Evolutionary conservation across 1,140 invertebrate genomes (phyloP), one percentile per base, ranked within the genome.

Genomic region (Lepidostoma basale): DNA sequence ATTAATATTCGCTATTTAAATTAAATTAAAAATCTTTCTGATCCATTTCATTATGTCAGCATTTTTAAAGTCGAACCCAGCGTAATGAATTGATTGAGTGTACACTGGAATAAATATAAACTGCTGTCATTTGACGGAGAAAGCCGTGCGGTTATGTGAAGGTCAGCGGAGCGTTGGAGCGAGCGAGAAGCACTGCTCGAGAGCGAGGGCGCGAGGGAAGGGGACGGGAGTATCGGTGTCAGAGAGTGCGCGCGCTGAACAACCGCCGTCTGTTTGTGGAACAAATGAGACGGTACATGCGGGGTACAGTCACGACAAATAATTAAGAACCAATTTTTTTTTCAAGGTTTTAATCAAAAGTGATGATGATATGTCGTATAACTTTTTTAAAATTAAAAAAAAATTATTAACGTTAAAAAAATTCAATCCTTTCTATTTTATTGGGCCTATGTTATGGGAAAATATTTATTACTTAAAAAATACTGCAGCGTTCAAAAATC

Each of bases 271-370:
- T 66, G 64, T 66, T 66, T 66, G 64, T 66, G 47, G 42, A 59
- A 45, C 64, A 66, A 66, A 66, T 66, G 54, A 66, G 64, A 65
- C 28, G 40, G 64, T 66, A 66, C 40, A 63, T 58, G 64, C 49
- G 39, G 42, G 25, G 64, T 59, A 66, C 64, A 56, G 64, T 66
- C 64, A 44, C 9, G 40, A 12, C 30, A 40, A 42, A 23, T 26
- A 8, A 56, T 23, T 42, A 4, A 4, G 45, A 28, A 10, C 9
- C n/a, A 26, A 22, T 62, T 62, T 2, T n/a, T 16, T 22, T 59
- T 59, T 59, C 54, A 59, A 59, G 54, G 54, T 59, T 22, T 6
- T 6, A 12, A 33, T n/a, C n/a, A n/a, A n/a, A n/a, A n/a, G n/a
- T n/a, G n/a, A n/a, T n/a, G n/a, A n/a, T n/a, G n/a, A n/a, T n/a